Evolutionary conservation across 2,888 invertebrate genomes (phyloP).

Genomic region (Lacanobia oleracea): DNA sequence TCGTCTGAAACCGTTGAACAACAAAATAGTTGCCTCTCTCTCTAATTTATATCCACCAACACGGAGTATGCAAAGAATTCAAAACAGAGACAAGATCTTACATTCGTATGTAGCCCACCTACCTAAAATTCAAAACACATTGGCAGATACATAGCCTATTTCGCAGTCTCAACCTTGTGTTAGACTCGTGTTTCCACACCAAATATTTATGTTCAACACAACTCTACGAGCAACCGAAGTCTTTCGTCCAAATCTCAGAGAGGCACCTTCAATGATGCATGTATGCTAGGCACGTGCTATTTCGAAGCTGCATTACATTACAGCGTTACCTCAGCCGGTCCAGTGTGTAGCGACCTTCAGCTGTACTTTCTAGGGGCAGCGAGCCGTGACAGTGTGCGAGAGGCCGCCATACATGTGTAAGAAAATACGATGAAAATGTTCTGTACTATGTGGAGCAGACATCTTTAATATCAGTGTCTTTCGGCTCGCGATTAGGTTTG

Average conservation of each 20-base stretch:
- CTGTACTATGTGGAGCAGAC: slow-evolving; percentile 5
- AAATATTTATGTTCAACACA: not conserved
- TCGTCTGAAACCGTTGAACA: not conserved
- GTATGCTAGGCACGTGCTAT: slow-evolving; percentile 42
- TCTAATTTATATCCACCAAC: no score
- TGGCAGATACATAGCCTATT: not conserved
- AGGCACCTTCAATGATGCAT: slow-evolving; percentile 5
- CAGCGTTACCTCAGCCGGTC: slow-evolving; percentile 50
- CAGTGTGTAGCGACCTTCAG: slow-evolving; percentile 67
- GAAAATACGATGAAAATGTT: slow-evolving; percentile 40
- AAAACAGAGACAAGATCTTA: not conserved
- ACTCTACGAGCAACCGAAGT: not conserved
- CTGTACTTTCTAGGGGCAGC: slow-evolving; percentile 69
- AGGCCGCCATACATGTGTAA: slow-evolving; percentile 45
- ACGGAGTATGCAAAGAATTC: not conserved
- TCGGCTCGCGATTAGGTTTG: not conserved
- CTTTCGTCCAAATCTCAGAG: slow-evolving; percentile 15
- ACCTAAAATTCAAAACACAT: not conserved
- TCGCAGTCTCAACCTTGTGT: slow-evolving; percentile 2
- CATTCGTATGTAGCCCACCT: not conserved
- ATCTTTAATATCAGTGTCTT: not conserved
- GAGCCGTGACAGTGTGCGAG: slow-evolving; percentile 58
- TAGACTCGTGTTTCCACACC: not conserved
- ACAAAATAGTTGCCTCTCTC: not conserved
- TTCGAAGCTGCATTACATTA: slow-evolving; percentile 37